Evolutionary conservation across 2,113 vertebrate genomes (phyloP).

Genomic region (Telmatochromis sp.): DNA sequence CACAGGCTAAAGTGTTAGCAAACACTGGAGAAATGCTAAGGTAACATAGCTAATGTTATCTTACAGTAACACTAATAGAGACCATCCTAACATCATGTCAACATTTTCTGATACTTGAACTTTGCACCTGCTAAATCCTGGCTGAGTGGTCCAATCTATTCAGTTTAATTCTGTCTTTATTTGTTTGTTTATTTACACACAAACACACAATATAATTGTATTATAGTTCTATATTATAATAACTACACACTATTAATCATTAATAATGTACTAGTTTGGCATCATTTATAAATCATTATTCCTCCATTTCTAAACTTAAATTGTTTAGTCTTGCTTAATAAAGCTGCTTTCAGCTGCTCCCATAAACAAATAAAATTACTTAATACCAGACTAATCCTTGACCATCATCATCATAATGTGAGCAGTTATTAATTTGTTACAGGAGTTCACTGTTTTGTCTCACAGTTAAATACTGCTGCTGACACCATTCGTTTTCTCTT

Average conservation of each 20-base stretch:
- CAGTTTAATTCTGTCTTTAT: neutral
- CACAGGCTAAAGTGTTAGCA: neutral
- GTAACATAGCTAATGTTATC: neutral
- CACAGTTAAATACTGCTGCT: neutral
- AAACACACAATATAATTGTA: neutral
- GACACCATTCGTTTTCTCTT: neutral
- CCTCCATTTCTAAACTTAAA: neutral
- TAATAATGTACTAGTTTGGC: neutral
- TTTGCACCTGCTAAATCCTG: neutral
- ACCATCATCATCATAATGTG: accelerated
- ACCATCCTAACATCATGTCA: neutral
- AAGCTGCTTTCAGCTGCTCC: neutral
- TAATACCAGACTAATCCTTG: neutral
- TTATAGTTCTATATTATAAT: neutral
- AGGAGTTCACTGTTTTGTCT: neutral
- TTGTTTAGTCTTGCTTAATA: neutral
- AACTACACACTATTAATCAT: neutral
- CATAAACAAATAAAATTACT: neutral
- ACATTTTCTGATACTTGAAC: neutral
- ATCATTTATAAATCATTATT: neutral
- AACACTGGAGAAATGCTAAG: neutral
- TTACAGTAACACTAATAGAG: neutral
- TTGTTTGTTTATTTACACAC: neutral
- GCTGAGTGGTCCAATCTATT: neutral
- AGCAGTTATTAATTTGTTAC: neutral